phyloP scores from a whole-genome alignment of 2,888 invertebrate species.

The Heliothis peltigera region DNA sequence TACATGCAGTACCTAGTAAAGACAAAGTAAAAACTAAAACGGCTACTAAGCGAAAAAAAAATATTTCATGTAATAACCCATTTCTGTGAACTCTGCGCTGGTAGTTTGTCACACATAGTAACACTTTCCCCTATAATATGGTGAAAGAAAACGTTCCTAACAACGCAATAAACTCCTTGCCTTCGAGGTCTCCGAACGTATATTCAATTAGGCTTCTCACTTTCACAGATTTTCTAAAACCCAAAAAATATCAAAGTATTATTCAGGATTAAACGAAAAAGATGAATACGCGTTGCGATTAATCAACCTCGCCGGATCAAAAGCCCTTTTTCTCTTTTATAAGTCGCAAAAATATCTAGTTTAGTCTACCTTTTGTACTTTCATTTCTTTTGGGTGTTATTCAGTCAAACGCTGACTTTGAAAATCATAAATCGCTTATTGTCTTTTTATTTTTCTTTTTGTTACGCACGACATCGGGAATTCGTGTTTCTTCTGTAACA shows the following conservation, averaged over 20 bases:
- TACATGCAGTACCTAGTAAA: no score
- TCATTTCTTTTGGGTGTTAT: conserved; percentile 34
- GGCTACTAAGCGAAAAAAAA: neutral
- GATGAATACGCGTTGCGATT: conserved; percentile 43
- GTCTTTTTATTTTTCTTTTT: conserved; percentile 39
- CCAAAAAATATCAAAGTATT: conserved; percentile 31
- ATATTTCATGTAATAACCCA: no score
- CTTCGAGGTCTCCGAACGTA: conserved; percentile 24
- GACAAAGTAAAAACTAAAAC: no score
- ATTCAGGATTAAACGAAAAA: conserved; percentile 32
- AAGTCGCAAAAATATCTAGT: conserved; percentile 39
- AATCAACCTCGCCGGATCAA: conserved; percentile 53
- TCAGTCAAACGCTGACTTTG: conserved; percentile 42
- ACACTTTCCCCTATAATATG: conserved; percentile 5
- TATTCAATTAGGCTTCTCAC: conserved; percentile 43
- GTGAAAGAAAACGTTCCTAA: conserved; percentile 8
- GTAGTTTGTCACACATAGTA: neutral
- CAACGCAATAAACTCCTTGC: conserved; percentile 38
- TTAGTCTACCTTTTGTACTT: conserved; percentile 31
- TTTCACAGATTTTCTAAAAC: conserved; percentile 34
- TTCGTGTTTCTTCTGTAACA: conserved; percentile 44
- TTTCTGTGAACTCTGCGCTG: conserved; percentile 6
- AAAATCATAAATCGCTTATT: conserved; percentile 51
- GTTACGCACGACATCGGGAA: conserved; percentile 30
- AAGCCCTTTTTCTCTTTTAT: conserved; percentile 30